These are phyloP conservation scores for Tortrix viridana DNA, from an alignment of 2,888 invertebrate genomes.

Conservation along the genomic window DNA sequence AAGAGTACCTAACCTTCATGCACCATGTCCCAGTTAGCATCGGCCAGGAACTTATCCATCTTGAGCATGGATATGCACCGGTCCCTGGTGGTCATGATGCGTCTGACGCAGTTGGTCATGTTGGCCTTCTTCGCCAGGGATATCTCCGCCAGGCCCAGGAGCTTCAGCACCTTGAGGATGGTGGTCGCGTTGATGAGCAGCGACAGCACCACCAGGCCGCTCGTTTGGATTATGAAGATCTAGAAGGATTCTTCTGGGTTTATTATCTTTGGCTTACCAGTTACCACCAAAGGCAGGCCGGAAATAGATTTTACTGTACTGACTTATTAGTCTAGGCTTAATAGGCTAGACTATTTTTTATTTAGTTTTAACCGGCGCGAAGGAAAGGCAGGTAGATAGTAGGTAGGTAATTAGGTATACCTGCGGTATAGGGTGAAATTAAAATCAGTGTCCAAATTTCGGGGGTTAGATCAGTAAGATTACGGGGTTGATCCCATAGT, in stretches of 20 bases:
- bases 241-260: constrained; percentile 46
- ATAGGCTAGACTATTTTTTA: too few species aligned
- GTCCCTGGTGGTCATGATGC: constrained; percentile 74
- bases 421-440: too few species aligned
- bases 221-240: constrained; percentile 83
- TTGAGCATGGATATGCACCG: constrained; percentile 83
- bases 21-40: constrained; percentile 86
- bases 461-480: too few species aligned
- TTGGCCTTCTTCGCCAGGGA: constrained; percentile 81
- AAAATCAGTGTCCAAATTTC: too few species aligned
- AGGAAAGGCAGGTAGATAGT: too few species aligned
- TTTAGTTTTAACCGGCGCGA: too few species aligned
- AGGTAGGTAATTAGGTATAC: too few species aligned
- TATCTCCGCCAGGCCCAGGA: constrained; percentile 79
- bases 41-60: constrained; percentile 86
- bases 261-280: too few species aligned
- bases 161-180: constrained; percentile 75
- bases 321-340: too few species aligned
- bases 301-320: too few species aligned
- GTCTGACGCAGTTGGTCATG: constrained; percentile 82
- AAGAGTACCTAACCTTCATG: constrained; percentile 57
- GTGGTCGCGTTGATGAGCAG: constrained; percentile 84
- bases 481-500: too few species aligned
- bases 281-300: too few species aligned
- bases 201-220: constrained; percentile 83